Percentiles rank a stretch among this genome's conserved stretches.
Evolutionary conservation across 2,113 vertebrate genomes (phyloP).

Genomic region (Dromaius novaehollandiae): DNA sequence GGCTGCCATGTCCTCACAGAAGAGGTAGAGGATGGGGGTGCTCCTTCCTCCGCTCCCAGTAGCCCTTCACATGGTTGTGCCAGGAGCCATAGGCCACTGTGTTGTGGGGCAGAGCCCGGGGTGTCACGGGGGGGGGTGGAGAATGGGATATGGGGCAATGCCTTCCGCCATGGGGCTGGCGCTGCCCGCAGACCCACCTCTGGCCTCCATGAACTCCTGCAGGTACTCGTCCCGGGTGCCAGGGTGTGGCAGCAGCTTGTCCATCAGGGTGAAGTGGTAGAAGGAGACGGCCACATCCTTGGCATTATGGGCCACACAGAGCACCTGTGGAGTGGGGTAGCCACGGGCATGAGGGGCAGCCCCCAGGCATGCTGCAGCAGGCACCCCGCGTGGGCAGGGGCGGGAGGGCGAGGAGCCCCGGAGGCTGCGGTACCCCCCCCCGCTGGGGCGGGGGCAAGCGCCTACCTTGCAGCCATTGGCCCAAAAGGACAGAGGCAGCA

Average conservation of each 20-base stretch:
- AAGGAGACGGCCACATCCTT: conserved; percentile 91
- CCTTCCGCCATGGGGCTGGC: too few species aligned
- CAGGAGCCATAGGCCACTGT: conserved; percentile 88
- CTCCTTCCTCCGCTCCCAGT: conserved; percentile 83
- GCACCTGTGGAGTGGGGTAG: conserved; percentile 66
- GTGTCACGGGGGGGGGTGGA: too few species aligned
- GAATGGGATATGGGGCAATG: too few species aligned
- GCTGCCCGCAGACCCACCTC: conserved; percentile 63
- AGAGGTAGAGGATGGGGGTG: conserved; percentile 86
- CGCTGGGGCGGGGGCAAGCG: too few species aligned
- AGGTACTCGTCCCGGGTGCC: conserved; percentile 85
- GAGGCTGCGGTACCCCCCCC: too few species aligned
- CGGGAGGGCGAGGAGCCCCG: too few species aligned
- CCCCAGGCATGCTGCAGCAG: too few species aligned
- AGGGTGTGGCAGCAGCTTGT: conserved; percentile 77
- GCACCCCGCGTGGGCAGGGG: too few species aligned
- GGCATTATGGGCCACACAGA: conserved; percentile 89
- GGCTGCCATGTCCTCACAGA: conserved; percentile 86
- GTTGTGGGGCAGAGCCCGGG: background rate
- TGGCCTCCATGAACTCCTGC: conserved; percentile 83
- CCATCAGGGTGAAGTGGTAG: conserved; percentile 89
- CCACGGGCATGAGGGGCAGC: too few species aligned
- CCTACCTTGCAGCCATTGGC: conserved; percentile 79
- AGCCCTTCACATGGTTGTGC: conserved; percentile 88
- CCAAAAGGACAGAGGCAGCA: conserved; percentile 78